Conservation (phyloP, 1,140 invertebrate genomes). For the Pachypsylla venusta region DNA sequence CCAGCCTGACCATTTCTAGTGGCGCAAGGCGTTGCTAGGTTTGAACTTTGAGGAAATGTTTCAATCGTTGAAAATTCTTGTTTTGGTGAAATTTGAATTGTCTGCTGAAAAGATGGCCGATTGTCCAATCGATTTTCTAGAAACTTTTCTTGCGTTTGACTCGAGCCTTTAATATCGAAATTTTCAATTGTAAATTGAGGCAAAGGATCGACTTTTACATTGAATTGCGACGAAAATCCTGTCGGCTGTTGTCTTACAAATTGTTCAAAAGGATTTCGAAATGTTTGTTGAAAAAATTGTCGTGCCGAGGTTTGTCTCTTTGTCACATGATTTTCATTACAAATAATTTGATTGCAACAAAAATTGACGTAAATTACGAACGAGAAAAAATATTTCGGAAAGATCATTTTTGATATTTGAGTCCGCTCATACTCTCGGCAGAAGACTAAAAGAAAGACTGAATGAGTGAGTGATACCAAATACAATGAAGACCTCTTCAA, state of each 20-base stretch:
- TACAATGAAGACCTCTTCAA: no score
- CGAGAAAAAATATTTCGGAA: no score
- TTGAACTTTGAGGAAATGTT: background rate
- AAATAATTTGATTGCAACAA: background rate
- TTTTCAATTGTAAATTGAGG: conserved; percentile 7
- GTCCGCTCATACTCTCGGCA: no score
- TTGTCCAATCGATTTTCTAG: background rate
- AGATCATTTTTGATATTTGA: no score
- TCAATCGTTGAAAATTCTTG: no score
- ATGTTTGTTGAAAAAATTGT: background rate
- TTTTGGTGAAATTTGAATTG: background rate
- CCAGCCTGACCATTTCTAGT: conserved; percentile 25
- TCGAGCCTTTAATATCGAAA: background rate
- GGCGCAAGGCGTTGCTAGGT: conserved; percentile 19
- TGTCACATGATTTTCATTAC: background rate
- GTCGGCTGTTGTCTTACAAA: conserved; percentile 6
- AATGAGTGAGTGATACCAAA: no score
- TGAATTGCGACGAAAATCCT: background rate
- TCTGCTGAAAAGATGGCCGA: background rate
- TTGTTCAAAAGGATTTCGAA: conserved; percentile 5
- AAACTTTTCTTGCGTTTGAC: background rate
- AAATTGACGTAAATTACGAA: no score
- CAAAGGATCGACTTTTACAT: background rate
- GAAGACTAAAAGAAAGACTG: no score
- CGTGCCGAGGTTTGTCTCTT: background rate